Percentiles rank a stretch among this genome's conserved stretches.
phyloP scores from a whole-genome alignment of 1,140 invertebrate genomes.

The Streblospio benedicti region DNA sequence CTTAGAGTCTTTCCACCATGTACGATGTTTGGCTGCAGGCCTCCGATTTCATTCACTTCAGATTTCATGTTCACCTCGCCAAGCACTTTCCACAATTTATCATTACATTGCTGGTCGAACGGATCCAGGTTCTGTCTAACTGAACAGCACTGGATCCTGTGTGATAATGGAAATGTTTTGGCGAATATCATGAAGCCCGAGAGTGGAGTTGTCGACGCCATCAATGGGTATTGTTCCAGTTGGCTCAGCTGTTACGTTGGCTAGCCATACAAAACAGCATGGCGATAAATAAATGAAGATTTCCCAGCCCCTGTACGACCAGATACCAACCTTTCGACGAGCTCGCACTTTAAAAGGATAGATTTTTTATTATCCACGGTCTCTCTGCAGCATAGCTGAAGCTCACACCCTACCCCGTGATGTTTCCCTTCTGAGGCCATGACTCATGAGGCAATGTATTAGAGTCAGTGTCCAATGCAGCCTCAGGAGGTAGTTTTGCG shows the following conservation, averaged over 20 bases:
- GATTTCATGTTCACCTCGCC: too few species aligned
- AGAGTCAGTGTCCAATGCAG: conserved; percentile 8
- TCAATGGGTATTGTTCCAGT: conserved; percentile 58
- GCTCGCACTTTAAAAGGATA: conserved; percentile 11
- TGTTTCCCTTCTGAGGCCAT: conserved; percentile 12
- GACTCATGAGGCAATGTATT: background rate
- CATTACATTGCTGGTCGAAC: conserved; percentile 51
- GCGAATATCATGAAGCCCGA: conserved; percentile 63
- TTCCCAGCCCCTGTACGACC: conserved; percentile 82
- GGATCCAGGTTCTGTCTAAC: conserved; percentile 59
- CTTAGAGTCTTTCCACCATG: conserved; percentile 54
- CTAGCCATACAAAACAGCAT: conserved; percentile 50
- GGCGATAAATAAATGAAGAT: conserved; percentile 64
- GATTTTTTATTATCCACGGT: background rate
- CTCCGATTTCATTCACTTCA: too few species aligned
- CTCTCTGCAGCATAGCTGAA: conserved; percentile 12
- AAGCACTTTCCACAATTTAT: conserved; percentile 7
- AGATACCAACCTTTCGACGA: too few species aligned
- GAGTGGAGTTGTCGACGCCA: conserved; percentile 54
- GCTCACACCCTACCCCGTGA: conserved; percentile 3
- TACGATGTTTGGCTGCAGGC: conserved; percentile 36
- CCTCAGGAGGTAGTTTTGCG: conserved; percentile 63
- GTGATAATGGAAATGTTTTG: conserved; percentile 75
- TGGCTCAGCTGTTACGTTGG: too few species aligned
- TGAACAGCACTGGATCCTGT: conserved; percentile 54